A percentile compares a stretch with the other conserved stretches of the same genome.
These are phyloP conservation scores for Platysteira castanea DNA, from an alignment of 2,113 vertebrate species.

Conservation along the genomic window DNA sequence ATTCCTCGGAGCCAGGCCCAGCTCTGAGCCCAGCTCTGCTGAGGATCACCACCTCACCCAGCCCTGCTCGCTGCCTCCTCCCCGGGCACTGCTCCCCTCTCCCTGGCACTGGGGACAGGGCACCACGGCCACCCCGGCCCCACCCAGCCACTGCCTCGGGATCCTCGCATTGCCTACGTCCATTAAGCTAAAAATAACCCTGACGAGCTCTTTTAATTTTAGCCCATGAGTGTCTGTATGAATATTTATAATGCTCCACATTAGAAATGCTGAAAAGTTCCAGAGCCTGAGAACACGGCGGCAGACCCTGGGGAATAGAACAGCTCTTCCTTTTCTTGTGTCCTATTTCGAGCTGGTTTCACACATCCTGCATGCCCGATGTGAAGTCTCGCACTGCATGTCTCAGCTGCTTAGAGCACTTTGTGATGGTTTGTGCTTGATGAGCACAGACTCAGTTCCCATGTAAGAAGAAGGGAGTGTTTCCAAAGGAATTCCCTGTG, in stretches of 20 bases:
- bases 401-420: not conserved
- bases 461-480: not conserved
- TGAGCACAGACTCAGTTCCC: not conserved
- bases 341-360: conserved; percentile 22
- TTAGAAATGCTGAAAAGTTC: conserved; percentile 34
- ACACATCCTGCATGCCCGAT: conserved; percentile 2
- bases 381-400: conserved; percentile 25
- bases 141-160: not conserved
- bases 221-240: conserved; percentile 21
- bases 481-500: conserved; percentile 22
- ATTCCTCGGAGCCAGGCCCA: no score
- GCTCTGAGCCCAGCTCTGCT: no score
- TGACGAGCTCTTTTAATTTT: conserved; percentile 31
- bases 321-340: not conserved
- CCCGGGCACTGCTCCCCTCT: no score
- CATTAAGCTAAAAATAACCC: not conserved
- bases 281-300: not conserved
- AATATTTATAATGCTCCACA: conserved; percentile 45
- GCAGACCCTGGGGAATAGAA: not conserved
- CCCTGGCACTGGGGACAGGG: not conserved
- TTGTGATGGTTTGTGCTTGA: not conserved
- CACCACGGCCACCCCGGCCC: accelerated
- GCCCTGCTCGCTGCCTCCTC: no score
- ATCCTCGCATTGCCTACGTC: not conserved
- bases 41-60: no score